phyloP scores from a whole-genome alignment of 64 coral and sea anemone genomes.

The Montipora sp. region DNA sequence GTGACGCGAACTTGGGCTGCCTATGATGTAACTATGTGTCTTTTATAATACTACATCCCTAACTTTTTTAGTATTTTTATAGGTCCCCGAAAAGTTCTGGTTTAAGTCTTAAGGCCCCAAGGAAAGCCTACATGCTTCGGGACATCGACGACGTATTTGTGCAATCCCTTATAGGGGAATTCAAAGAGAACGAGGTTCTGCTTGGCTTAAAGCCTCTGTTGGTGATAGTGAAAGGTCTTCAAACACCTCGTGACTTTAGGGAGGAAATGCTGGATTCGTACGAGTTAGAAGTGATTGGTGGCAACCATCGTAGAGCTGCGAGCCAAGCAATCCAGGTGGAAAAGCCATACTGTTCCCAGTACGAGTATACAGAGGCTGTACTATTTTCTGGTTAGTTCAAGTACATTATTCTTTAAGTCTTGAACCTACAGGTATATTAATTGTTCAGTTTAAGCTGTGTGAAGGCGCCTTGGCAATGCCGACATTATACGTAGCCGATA shows the following conservation, averaged over 20 bases:
- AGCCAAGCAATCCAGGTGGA: neutral
- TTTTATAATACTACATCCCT: no score
- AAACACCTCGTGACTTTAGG: neutral
- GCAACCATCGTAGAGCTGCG: conserved; percentile 34
- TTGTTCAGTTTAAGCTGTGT: no score
- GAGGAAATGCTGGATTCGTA: neutral
- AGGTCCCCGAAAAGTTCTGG: conserved; percentile 2
- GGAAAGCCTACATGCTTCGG: conserved; percentile 5
- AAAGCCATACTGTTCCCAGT: neutral
- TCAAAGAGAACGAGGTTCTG: conserved; percentile 23
- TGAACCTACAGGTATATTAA: no score
- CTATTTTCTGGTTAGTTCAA: conserved; percentile 17
- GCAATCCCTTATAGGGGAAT: conserved; percentile 4
- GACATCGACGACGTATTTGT: conserved; percentile 26
- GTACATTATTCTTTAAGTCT: no score
- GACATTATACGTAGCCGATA: no score
- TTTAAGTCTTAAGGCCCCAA: conserved; percentile 16
- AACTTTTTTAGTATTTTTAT: neutral
- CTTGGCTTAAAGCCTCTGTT: conserved; percentile 28
- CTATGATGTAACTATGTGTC: no score
- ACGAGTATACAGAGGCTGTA: conserved; percentile 17
- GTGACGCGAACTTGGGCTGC: no score
- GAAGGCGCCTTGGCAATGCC: no score
- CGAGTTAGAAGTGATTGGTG: conserved; percentile 37
- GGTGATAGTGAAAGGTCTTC: neutral